phyloP scores from a whole-genome alignment of 2,113 vertebrate genomes.

The Nibea coibor region DNA sequence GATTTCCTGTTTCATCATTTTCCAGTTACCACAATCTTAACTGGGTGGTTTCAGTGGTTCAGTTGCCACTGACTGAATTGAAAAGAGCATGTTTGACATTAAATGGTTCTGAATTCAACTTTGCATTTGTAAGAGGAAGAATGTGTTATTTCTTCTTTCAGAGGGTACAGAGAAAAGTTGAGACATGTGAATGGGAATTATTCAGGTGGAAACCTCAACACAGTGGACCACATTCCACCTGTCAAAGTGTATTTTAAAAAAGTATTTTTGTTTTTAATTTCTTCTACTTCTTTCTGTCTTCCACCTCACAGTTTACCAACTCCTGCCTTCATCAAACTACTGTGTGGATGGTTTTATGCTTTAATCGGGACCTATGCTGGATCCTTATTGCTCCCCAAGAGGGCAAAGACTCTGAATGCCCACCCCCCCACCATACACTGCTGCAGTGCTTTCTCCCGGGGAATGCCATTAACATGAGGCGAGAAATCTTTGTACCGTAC shows the following conservation, averaged over 20 bases:
- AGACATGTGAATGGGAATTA: background rate
- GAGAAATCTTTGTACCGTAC: constrained; percentile 57
- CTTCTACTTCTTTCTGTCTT: constrained; percentile 4
- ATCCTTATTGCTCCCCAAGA: constrained; percentile 59
- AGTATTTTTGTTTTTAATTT: constrained; percentile 7
- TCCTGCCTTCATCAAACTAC: constrained; percentile 24
- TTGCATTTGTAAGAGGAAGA: background rate
- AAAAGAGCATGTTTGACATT: background rate
- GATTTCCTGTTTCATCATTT: background rate
- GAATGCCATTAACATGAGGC: constrained; percentile 68
- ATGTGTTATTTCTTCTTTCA: background rate
- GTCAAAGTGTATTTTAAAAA: background rate
- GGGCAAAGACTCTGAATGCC: constrained; percentile 29
- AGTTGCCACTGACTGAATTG: background rate
- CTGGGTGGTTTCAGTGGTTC: background rate
- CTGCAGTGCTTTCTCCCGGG: constrained; percentile 49
- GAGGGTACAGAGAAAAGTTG: background rate
- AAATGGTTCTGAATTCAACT: background rate
- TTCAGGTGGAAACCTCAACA: background rate
- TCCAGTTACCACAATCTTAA: background rate
- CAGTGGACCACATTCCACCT: background rate
- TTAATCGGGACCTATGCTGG: constrained; percentile 68
- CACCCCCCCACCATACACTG: constrained; percentile 34
- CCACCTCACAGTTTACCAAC: constrained; percentile 21
- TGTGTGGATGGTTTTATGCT: constrained; percentile 66